Evolutionary conservation across 2,113 vertebrate species (phyloP), one percentile per base, ranked within the genome.

Genomic region (Sylvia atricapilla): DNA sequence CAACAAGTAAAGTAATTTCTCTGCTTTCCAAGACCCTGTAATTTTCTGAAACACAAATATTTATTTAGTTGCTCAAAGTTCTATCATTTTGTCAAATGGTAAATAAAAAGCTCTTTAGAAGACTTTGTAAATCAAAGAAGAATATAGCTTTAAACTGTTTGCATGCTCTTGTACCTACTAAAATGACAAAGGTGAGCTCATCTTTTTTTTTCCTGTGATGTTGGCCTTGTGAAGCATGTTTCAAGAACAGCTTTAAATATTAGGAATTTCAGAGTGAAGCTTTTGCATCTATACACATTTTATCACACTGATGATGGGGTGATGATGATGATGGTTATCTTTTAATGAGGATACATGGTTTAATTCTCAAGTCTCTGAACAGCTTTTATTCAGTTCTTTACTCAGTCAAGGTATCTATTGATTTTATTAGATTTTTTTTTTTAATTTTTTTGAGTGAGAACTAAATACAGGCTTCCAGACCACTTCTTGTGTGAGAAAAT

Each of bases 91-190:
- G 84, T 62, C 80, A 89, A 96, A 92, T 67, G 64, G 73, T 92
- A 94, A 96, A 95, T 75, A 84, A 89, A 94, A 95, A 74, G 23
- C 63, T 86, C 25, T 90, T 91, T 96, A 95, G 79, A 86, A 96
- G 85, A 94, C 70, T 89, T 96, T 97, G 84, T 92, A 76, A 96
- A 97, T 97, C 97, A 97, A 97, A 97, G 97, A 97, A 97, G 97
- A 97, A 97, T 97, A 97, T 97, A 97, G 97, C 96, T 97, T 97
- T 97, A 97, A 97, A 97, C 94, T 84, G 96, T 97, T 97, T 97
- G 96, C 96, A 97, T 97, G 96, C 96, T 95, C 94, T 95, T 95
- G 79, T 97, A 94, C 79, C 95, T 96, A 96, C 96, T 96, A 96
- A 97, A 97, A 96, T 96, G 67, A 94, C 97, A 96, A 97, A 97